Evolutionary conservation across 2,888 invertebrate species (phyloP).

Genomic region (Microctonus hyperodae): DNA sequence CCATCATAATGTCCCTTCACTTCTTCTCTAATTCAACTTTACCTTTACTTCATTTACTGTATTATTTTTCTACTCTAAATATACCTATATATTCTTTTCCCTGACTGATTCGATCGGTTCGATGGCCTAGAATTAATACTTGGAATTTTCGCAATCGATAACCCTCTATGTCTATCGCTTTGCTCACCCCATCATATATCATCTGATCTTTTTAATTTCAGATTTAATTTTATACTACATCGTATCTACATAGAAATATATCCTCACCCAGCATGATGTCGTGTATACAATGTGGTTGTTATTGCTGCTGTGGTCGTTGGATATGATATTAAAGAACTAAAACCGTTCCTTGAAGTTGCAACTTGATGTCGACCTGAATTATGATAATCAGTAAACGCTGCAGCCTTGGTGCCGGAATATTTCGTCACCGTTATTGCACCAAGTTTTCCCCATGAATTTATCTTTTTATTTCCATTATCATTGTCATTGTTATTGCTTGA

Average conservation of each 20-base stretch:
- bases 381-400: constrained; percentile 48
- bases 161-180: background rate
- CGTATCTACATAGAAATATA: constrained; percentile 17
- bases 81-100: background rate
- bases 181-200: background rate
- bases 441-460: constrained; percentile 42
- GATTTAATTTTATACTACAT: constrained; percentile 10
- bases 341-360: constrained; percentile 23
- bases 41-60: background rate
- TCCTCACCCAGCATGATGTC: constrained; percentile 56
- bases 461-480: constrained; percentile 9
- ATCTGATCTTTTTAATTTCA: background rate
- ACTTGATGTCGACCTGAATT: constrained; percentile 37
- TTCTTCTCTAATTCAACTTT: background rate
- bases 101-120: constrained; percentile 21
- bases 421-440: constrained; percentile 46
- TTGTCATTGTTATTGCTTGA: background rate
- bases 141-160: constrained; percentile 22
- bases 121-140: constrained; percentile 12
- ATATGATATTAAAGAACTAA: background rate
- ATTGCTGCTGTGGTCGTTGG: constrained; percentile 36
- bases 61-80: background rate
- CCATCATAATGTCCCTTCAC: background rate
- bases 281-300: constrained; percentile 46
- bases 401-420: constrained; percentile 46